These are phyloP conservation scores for Cabera pusaria DNA, from an alignment of 2,888 invertebrate species.

Conservation along the genomic window DNA sequence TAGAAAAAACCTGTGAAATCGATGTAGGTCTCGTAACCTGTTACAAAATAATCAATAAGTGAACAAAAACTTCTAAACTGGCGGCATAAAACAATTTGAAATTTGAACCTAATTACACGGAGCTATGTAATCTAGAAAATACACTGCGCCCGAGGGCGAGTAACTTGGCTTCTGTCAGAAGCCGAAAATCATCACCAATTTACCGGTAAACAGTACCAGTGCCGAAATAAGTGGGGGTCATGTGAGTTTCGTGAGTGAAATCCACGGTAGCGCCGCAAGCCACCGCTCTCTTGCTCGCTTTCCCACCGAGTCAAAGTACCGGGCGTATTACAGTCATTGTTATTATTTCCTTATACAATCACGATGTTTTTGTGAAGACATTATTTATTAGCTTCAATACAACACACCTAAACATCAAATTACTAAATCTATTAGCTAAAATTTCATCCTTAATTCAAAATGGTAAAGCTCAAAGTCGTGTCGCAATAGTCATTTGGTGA, in stretches of 20 bases:
- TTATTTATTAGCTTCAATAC: conserved; percentile 1
- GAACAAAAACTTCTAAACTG: conserved; percentile 14
- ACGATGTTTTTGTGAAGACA: conserved; percentile 1
- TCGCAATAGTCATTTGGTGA: conserved; percentile 16
- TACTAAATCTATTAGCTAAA: conserved; percentile 8
- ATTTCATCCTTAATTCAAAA: conserved; percentile 7
- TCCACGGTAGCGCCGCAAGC: conserved; percentile 77
- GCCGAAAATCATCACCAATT: conserved; percentile 76
- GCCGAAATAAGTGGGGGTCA: conserved; percentile 67
- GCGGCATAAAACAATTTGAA: conserved; percentile 19
- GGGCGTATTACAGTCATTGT: conserved; percentile 30
- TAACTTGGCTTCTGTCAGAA: conserved; percentile 64
- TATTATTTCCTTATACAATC: conserved; percentile 22
- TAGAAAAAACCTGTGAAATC: conserved; percentile 27
- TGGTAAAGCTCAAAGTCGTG: conserved; percentile 18
- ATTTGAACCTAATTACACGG: conserved; percentile 34
- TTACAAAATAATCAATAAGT: conserved; percentile 7
- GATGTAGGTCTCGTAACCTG: conserved; percentile 20
- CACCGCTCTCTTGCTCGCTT: conserved; percentile 57
- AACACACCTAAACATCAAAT: conserved; percentile 22
- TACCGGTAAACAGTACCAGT: conserved; percentile 63
- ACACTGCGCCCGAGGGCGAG: conserved; percentile 45
- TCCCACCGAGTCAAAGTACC: conserved; percentile 59
- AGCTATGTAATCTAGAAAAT: conserved; percentile 60
- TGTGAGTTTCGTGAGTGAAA: conserved; percentile 72